A percentile compares a stretch with the other conserved stretches of the same genome.
Conservation (phyloP, 2,888 invertebrate genomes). For the Meghimatium bilineatum region DNA sequence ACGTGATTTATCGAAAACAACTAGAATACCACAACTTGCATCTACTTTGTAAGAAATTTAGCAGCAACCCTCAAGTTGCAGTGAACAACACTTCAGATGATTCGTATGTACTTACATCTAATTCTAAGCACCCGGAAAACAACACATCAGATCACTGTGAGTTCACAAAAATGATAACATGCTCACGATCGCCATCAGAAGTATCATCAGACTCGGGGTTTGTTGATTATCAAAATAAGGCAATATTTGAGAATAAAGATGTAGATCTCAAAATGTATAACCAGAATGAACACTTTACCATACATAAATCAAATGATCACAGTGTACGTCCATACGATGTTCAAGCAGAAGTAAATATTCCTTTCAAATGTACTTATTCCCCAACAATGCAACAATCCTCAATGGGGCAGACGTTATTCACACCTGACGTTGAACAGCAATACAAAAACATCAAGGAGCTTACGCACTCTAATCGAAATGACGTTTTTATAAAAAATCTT, state of each 20-base stretch:
- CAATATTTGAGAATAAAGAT: not conserved
- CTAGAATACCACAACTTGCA: slow-evolving; percentile 31
- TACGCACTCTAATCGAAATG: not conserved
- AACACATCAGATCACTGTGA: not conserved
- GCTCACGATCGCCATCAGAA: slow-evolving; percentile 6
- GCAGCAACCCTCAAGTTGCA: not conserved
- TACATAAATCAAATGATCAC: too few species aligned
- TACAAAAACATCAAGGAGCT: not conserved
- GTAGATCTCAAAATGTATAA: not conserved
- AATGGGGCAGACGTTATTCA: too few species aligned
- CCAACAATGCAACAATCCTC: not conserved
- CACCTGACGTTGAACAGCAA: too few species aligned
- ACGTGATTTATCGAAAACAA: slow-evolving; percentile 12
- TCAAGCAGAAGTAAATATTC: not conserved
- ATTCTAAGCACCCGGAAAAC: not conserved
- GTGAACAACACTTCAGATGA: not conserved
- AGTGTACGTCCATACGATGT: not conserved
- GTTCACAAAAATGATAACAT: not conserved
- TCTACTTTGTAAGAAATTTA: slow-evolving; percentile 17
- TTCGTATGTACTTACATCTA: too few species aligned
- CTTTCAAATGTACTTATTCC: not conserved
- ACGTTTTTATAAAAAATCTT: not conserved
- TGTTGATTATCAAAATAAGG: not conserved
- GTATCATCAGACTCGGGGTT: slow-evolving; percentile 17
- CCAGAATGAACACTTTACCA: too few species aligned